Evolutionary conservation across 2,113 vertebrate genomes (phyloP).

Genomic region (Microtus oregoni): DNA sequence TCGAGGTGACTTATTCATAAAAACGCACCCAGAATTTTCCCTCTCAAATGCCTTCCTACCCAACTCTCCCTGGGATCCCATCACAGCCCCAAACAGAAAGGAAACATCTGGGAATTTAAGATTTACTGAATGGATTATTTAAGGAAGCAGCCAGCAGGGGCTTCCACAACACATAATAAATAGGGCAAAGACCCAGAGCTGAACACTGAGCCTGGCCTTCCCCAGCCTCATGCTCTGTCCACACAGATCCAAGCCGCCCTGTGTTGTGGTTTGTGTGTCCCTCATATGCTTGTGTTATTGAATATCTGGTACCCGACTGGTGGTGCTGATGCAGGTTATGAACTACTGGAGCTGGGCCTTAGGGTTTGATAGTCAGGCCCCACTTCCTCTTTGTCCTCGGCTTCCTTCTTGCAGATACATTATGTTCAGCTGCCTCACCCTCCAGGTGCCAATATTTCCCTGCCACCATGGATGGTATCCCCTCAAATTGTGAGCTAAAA

Average conservation of each 20-base stretch:
- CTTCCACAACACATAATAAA: background rate
- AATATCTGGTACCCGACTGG: background rate
- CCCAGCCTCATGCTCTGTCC: background rate
- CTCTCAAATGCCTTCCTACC: constrained; percentile 3
- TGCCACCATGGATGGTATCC: background rate
- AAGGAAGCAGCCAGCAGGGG: background rate
- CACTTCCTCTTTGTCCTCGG: background rate
- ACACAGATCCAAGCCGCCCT: background rate
- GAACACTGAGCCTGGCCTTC: background rate
- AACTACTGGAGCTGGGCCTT: background rate
- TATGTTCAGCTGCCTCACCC: background rate
- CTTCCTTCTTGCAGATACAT: background rate
- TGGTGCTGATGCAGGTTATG: background rate
- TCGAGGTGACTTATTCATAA: background rate
- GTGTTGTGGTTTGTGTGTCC: background rate
- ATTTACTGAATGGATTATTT: constrained; percentile 23
- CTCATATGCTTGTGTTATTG: background rate
- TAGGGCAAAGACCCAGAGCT: background rate
- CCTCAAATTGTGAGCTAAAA: background rate
- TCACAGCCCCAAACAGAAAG: background rate
- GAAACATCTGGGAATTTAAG: background rate
- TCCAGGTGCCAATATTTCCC: background rate
- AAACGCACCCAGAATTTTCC: background rate
- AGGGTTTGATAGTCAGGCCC: background rate
- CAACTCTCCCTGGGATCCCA: background rate